Percentiles rank a stretch among this genome's conserved stretches.
These are phyloP conservation scores for Baronia brevicornis DNA, from an alignment of 2,888 invertebrate genomes.

Conservation along the genomic window DNA sequence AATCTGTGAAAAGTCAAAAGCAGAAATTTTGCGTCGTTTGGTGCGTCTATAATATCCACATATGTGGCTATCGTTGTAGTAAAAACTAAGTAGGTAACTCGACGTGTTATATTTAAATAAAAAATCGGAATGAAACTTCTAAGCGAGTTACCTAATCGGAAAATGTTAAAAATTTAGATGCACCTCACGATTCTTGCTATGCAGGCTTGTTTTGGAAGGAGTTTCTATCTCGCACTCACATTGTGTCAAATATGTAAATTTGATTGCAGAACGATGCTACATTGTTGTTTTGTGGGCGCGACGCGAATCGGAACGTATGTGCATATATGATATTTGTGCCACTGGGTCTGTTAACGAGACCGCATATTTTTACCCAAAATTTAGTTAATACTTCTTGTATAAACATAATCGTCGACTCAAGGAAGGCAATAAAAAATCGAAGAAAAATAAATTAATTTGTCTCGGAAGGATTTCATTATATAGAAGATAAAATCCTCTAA, in stretches of 20 bases:
- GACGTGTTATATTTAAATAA: slow-evolving; percentile 11
- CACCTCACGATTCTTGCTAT: slow-evolving; percentile 29
- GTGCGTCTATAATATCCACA: too few relatives aligned
- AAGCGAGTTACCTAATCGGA: slow-evolving; percentile 38
- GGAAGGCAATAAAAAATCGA: too few relatives aligned
- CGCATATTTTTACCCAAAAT: too few relatives aligned
- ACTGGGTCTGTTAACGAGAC: slow-evolving; percentile 7
- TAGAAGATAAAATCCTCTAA: too few relatives aligned
- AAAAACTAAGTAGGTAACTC: too few relatives aligned
- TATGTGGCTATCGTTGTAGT: too few relatives aligned
- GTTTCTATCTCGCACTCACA: slow-evolving; percentile 24
- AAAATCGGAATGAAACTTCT: slow-evolving; percentile 29
- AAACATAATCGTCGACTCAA: too few relatives aligned
- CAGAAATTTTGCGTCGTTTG: too few relatives aligned
- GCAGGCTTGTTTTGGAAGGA: slow-evolving; percentile 34
- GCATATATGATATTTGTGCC: slow-evolving; percentile 8
- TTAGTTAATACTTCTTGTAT: too few relatives aligned
- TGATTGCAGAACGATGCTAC: slow-evolving; percentile 33
- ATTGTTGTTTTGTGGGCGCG: slow-evolving; percentile 20
- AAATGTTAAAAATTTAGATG: slow-evolving; percentile 37
- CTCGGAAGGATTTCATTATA: too few relatives aligned
- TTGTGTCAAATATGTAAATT: slow-evolving; percentile 37
- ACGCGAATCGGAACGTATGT: slow-evolving; percentile 18
- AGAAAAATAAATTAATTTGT: too few relatives aligned
- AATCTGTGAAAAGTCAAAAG: too few relatives aligned